Evolutionary conservation across 2,113 vertebrate genomes (phyloP), one percentile per base, ranked within the genome.

Genomic region (Nannospalax galili): DNA sequence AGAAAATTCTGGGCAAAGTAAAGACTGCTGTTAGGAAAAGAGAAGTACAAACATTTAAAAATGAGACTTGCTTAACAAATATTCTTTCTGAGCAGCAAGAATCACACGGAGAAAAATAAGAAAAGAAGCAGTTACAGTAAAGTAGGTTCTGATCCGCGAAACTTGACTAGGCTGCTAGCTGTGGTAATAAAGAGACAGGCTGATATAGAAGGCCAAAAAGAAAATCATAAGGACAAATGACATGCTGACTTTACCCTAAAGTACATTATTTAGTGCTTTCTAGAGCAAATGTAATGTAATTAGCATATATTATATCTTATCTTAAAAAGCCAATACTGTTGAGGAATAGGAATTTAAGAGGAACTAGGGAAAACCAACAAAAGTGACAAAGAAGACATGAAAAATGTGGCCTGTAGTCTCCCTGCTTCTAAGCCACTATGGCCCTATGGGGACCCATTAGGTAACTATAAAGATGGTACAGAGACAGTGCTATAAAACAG

Each of bases 301-400:
- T 90, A 85, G 70, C 72, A 89, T 56, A 62, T 0, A 45, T 90
- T 84, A 73, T 70, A 17, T 3, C 67, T 70, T 64, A 80, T 67
- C 85, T 72, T 79, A 90, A 90, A 89, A 87, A 56, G 20, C 26
- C n/a, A n/a, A 82, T 87, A 26, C 4, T 84, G 30, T 74, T 86
- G 70, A 48, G 12, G 86, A 24, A 48, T 42, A 32, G 75, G 10
- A 22, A 35, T 87, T 88, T 88, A 69, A 92, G n/a, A 84, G 16
- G 14, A 92, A 45, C 24, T 58, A 90, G n/a, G 87, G 62, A 37
- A 94, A 87, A 84, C n/a, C 22, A 75, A 91, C 8, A 56, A 69
- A 89, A 82, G 7, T 7, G 48, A 52, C 48, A 52, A 87, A 92
- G 81, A 93, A 56, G 1, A 64, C 10, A 35, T 37, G 32, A 4